These are phyloP conservation scores for Callospermophilus lateralis DNA, from an alignment of 2,113 vertebrate genomes.

Conservation along the genomic window DNA sequence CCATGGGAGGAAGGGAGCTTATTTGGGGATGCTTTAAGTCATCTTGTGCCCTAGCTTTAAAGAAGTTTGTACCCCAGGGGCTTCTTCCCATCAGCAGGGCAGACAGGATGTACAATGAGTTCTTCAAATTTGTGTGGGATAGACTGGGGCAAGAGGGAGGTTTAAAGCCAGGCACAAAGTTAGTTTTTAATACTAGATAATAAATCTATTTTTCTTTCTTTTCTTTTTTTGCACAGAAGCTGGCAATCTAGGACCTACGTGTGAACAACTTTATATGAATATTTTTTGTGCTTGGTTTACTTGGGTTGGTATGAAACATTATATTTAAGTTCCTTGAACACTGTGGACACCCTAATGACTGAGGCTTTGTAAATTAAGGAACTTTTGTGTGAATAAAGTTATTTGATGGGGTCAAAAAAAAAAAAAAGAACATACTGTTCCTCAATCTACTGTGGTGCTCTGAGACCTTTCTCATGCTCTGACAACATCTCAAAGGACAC, in stretches of 20 bases:
- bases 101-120: not conserved
- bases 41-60: not conserved
- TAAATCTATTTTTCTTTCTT: slow-evolving; percentile 76
- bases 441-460: not conserved
- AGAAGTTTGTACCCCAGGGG: not conserved
- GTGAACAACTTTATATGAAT: slow-evolving; percentile 90
- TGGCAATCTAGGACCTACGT: slow-evolving; percentile 91
- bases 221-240: slow-evolving; percentile 91
- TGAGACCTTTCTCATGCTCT: not conserved
- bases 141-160: slow-evolving; percentile 23
- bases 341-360: slow-evolving; percentile 90
- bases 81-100: not conserved
- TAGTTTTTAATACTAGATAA: slow-evolving; percentile 82
- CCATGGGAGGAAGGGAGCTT: not conserved
- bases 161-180: slow-evolving; percentile 85
- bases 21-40: not conserved
- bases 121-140: not conserved
- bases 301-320: slow-evolving; percentile 86
- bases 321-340: slow-evolving; percentile 92
- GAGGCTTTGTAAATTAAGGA: slow-evolving; percentile 90
- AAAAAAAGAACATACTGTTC: not conserved
- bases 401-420: slow-evolving; percentile 87
- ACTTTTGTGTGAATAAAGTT: slow-evolving; percentile 91
- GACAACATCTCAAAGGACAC: not conserved
- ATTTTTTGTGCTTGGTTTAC: slow-evolving; percentile 90